These are phyloP conservation scores for Ornithoptera priamus DNA, from an alignment of 2,888 invertebrate genomes.

Conservation along the genomic window DNA sequence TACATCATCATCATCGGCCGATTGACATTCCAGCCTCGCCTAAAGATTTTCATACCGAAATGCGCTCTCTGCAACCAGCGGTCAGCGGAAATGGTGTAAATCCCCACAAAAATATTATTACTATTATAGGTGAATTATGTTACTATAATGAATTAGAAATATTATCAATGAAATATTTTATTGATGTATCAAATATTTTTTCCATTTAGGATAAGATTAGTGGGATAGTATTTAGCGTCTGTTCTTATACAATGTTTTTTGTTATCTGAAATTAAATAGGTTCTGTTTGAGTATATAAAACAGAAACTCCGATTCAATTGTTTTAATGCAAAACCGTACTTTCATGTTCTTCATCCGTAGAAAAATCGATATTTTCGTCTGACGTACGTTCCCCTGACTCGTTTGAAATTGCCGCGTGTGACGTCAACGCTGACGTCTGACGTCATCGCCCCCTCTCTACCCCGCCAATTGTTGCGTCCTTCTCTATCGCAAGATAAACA, in stretches of 20 bases:
- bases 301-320: background rate
- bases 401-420: slow-evolving; percentile 78
- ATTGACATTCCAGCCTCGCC: too few relatives aligned
- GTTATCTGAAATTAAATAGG: background rate
- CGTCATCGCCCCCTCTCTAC: slow-evolving; percentile 54
- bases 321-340: slow-evolving; percentile 11
- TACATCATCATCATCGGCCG: too few relatives aligned
- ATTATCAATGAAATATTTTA: too few relatives aligned
- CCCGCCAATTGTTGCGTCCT: slow-evolving; percentile 43
- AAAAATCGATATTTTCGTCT: slow-evolving; percentile 66
- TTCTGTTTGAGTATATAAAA: background rate
- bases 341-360: slow-evolving; percentile 31
- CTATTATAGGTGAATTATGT: too few relatives aligned
- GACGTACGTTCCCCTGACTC: slow-evolving; percentile 58
- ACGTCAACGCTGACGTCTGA: slow-evolving; percentile 65
- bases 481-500: slow-evolving; percentile 48
- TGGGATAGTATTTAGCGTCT: too few relatives aligned
- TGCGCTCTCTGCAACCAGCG: too few relatives aligned
- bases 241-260: background rate
- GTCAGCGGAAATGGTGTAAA: too few relatives aligned
- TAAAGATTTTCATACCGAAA: too few relatives aligned
- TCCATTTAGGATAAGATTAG: too few relatives aligned
- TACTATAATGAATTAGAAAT: too few relatives aligned
- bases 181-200: too few relatives aligned
- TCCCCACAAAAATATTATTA: too few relatives aligned